Conservation (phyloP, 2,888 invertebrate genomes). For the Disparrhopalites patrizii region DNA sequence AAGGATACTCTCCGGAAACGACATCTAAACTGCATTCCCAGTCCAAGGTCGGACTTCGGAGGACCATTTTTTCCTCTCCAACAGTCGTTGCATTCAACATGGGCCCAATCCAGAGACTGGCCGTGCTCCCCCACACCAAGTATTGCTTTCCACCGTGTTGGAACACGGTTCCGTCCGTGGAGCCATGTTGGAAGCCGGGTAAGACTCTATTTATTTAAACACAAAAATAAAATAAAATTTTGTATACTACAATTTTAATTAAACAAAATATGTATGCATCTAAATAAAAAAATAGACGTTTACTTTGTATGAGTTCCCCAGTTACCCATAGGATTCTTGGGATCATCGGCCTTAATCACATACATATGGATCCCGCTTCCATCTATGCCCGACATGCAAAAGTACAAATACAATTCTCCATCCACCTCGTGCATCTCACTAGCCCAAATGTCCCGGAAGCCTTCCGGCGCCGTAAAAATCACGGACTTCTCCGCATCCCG, state of each 20-base stretch:
- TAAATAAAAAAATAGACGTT: neutral
- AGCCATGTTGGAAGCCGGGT: constrained; percentile 4
- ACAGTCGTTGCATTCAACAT: constrained; percentile 20
- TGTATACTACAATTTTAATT: neutral
- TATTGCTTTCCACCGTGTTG: constrained; percentile 20
- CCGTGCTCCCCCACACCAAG: constrained; percentile 28
- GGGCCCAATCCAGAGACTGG: constrained; percentile 29
- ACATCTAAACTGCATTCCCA: constrained; percentile 30
- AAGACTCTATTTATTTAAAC: neutral
- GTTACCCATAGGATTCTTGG: constrained; percentile 13
- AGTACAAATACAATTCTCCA: constrained; percentile 20
- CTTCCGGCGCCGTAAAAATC: constrained; percentile 27
- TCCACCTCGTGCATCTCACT: constrained; percentile 24
- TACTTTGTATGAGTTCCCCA: neutral
- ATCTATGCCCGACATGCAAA: constrained; percentile 16
- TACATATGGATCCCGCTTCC: neutral
- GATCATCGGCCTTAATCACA: constrained; percentile 7
- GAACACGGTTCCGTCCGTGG: constrained; percentile 19
- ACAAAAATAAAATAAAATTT: neutral
- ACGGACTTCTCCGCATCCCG: constrained; percentile 21
- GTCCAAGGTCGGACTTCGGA: constrained; percentile 8
- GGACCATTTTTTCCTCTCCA: constrained; percentile 12
- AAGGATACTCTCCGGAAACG: constrained; percentile 7
- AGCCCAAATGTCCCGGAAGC: constrained; percentile 33
- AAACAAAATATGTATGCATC: neutral